Percentiles rank a stretch among this genome's conserved stretches.
Evolutionary conservation across 1,140 invertebrate genomes (phyloP).

Genomic region (Papilio machaon): DNA sequence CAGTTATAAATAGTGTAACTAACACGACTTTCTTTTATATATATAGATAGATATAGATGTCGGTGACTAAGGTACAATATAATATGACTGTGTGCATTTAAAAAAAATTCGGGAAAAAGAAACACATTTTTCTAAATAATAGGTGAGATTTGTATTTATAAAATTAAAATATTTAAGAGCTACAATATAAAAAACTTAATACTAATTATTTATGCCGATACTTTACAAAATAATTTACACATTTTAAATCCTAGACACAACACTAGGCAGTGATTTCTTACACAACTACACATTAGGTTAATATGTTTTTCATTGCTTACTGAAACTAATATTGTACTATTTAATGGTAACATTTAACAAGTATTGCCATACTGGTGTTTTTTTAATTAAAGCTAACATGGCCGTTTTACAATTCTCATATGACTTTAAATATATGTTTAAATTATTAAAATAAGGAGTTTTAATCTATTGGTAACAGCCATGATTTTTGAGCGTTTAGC

Average conservation of each 20-base stretch:
- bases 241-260: slow-evolving; percentile 50
- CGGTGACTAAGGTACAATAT: no score
- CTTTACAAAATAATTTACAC: slow-evolving; percentile 76
- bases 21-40: no score
- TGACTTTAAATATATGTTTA: not conserved
- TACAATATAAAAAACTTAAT: slow-evolving; percentile 51
- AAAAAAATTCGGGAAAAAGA: slow-evolving; percentile 10
- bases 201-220: slow-evolving; percentile 63
- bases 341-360: slow-evolving; percentile 46
- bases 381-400: slow-evolving; percentile 26
- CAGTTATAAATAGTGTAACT: no score
- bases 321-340: slow-evolving; percentile 32
- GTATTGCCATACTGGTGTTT: slow-evolving; percentile 29
- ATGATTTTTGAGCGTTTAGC: not conserved
- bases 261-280: slow-evolving; percentile 63
- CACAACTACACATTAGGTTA: not conserved
- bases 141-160: slow-evolving; percentile 59
- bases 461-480: not conserved
- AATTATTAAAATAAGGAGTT: not conserved
- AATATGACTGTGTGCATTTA: no score
- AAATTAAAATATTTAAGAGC: slow-evolving; percentile 52
- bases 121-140: slow-evolving; percentile 42
- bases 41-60: no score
- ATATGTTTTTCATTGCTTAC: slow-evolving; percentile 18
- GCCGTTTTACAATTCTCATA: slow-evolving; percentile 23